Percentiles rank a stretch among this genome's conserved stretches.
Conservation (phyloP, 2,113 vertebrate species). For the Crotalus tigris region DNA sequence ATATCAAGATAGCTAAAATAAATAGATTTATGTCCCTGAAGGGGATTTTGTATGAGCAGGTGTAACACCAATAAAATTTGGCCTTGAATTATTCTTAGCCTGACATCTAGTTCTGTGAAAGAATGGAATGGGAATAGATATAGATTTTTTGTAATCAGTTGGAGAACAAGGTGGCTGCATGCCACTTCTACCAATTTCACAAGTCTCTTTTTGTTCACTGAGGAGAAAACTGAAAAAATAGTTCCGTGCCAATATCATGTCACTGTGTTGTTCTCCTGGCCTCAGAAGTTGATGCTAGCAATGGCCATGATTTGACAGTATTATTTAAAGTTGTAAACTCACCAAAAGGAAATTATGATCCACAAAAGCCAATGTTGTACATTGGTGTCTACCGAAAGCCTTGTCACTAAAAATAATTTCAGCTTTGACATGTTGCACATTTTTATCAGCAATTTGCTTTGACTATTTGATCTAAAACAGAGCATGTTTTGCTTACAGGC, state of each 20-base stretch:
- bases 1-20: not conserved
- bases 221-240: slow-evolving; percentile 20
- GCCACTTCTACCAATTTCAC: slow-evolving; percentile 27
- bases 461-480: not conserved
- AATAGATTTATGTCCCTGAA: not conserved
- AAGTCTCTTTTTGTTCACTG: not conserved
- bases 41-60: not conserved
- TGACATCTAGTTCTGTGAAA: not conserved
- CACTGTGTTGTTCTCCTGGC: slow-evolving; percentile 21
- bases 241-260: slow-evolving; percentile 25
- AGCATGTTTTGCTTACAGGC: too few relatives aligned
- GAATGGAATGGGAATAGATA: not conserved
- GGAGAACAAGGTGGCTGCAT: slow-evolving; percentile 25
- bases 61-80: slow-evolving; percentile 3
- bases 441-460: not conserved
- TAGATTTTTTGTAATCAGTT: slow-evolving; percentile 1
- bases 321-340: not conserved
- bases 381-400: not conserved
- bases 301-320: slow-evolving; percentile 15
- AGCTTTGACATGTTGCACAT: not conserved
- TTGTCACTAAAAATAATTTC: not conserved
- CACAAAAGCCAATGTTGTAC: slow-evolving; percentile 14
- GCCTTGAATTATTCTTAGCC: not conserved
- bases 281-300: slow-evolving; percentile 18
- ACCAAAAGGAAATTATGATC: not conserved